phyloP scores from a whole-genome alignment of 2,888 invertebrate genomes.

The Erpobdella octoculata region DNA sequence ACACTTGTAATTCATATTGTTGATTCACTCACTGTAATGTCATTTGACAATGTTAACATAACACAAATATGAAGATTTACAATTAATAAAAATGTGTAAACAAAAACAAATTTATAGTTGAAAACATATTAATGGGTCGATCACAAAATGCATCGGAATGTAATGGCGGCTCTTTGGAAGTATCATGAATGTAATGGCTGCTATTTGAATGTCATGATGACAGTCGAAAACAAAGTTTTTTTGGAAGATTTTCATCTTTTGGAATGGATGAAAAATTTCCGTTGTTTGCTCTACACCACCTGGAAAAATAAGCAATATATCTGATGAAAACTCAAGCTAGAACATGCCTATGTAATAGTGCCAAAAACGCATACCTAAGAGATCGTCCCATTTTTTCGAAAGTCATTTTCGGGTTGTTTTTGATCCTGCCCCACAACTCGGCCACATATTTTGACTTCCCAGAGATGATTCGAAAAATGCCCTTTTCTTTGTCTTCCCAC shows the following conservation, averaged over 20 bases:
- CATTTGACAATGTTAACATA: no score
- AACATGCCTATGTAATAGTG: neutral
- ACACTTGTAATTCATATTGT: no score
- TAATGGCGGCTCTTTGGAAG: no score
- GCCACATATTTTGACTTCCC: conserved; percentile 73
- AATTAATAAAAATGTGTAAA: no score
- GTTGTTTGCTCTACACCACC: conserved; percentile 38
- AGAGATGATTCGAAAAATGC: conserved; percentile 73
- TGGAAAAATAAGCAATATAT: neutral
- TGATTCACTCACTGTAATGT: no score
- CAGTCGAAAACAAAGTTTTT: conserved; percentile 49
- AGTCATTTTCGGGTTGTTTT: conserved; percentile 80
- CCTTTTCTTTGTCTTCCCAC: conserved; percentile 59
- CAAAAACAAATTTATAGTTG: no score
- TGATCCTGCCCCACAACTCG: conserved; percentile 75
- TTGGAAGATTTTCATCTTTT: conserved; percentile 46
- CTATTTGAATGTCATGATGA: neutral
- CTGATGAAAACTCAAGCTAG: neutral
- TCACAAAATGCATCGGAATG: no score
- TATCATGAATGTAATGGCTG: no score
- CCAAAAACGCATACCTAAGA: conserved; percentile 56
- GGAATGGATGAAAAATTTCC: conserved; percentile 48
- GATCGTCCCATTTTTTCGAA: conserved; percentile 85
- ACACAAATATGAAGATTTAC: no score
- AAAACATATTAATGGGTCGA: no score